Percentiles rank a stretch among this genome's conserved stretches.
Evolutionary conservation across 2,888 invertebrate species (phyloP).

Genomic region (Trichacis sp.): DNA sequence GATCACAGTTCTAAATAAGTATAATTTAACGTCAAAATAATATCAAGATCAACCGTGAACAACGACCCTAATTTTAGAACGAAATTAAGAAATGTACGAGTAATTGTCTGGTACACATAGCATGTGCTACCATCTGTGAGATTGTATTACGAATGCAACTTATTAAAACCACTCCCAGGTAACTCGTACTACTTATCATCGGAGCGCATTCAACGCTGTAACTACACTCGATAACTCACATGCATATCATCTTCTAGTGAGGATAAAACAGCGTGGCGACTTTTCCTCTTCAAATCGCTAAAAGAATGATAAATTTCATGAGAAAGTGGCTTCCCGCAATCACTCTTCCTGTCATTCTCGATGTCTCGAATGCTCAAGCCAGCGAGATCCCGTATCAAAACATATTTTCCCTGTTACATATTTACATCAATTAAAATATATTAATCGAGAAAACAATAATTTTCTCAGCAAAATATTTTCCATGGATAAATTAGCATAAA

Average conservation of each 20-base stretch:
- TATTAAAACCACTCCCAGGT: constrained; percentile 4
- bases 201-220: constrained; percentile 21
- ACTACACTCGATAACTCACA: constrained; percentile 49
- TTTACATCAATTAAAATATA: no score
- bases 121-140: constrained; percentile 1
- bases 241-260: constrained; percentile 68
- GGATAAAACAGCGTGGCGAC: constrained; percentile 66
- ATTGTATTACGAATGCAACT: constrained; percentile 10
- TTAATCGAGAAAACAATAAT: no score
- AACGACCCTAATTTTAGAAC: no score
- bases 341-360: constrained; percentile 71
- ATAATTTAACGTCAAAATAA: no score
- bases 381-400: constrained; percentile 78
- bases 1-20: no score
- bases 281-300: constrained; percentile 64
- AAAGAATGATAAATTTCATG: constrained; percentile 60
- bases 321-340: constrained; percentile 57
- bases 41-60: no score
- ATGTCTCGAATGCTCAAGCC: constrained; percentile 75
- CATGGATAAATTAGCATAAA: no score
- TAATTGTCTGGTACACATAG: no score
- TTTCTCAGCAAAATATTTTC: no score
- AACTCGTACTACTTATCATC: constrained; percentile 18
- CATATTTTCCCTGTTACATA: constrained; percentile 75
- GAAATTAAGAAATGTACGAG: no score